These are phyloP conservation scores for Nebria brevicollis DNA, from an alignment of 2,888 invertebrate species.

Conservation along the genomic window DNA sequence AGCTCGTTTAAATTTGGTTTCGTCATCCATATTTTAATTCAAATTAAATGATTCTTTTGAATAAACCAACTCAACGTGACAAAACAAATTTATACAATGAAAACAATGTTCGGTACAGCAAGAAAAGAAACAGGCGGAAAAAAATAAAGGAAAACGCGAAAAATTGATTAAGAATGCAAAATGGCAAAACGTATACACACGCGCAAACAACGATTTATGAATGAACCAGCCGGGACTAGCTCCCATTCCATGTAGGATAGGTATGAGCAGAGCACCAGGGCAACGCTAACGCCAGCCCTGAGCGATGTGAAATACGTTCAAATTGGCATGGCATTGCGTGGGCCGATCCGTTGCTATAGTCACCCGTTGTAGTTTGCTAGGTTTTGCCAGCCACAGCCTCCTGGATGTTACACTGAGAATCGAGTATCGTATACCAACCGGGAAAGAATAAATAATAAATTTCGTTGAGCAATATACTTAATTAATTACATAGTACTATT, in stretches of 20 bases:
- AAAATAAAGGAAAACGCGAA: background rate
- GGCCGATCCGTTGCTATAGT: background rate
- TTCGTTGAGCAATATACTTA: background rate
- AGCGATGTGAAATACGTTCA: background rate
- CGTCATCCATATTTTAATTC: no score
- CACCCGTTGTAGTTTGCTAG: background rate
- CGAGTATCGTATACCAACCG: background rate
- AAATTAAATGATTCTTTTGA: no score
- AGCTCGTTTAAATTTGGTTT: no score
- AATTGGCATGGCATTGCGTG: background rate
- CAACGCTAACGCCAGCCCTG: background rate
- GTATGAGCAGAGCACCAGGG: background rate
- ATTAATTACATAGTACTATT: background rate
- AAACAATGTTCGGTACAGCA: background rate
- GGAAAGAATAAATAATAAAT: background rate
- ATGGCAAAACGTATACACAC: background rate
- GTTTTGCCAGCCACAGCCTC: no score
- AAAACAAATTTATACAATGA: background rate
- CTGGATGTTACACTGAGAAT: no score
- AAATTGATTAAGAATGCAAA: constrained; percentile 4
- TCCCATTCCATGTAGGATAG: no score
- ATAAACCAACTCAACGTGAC: no score
- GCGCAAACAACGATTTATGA: constrained; percentile 35
- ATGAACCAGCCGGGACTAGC: constrained; percentile 25
- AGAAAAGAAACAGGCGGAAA: background rate